Conservation (phyloP, 2,113 vertebrate species). For the Calyptomena viridis region DNA sequence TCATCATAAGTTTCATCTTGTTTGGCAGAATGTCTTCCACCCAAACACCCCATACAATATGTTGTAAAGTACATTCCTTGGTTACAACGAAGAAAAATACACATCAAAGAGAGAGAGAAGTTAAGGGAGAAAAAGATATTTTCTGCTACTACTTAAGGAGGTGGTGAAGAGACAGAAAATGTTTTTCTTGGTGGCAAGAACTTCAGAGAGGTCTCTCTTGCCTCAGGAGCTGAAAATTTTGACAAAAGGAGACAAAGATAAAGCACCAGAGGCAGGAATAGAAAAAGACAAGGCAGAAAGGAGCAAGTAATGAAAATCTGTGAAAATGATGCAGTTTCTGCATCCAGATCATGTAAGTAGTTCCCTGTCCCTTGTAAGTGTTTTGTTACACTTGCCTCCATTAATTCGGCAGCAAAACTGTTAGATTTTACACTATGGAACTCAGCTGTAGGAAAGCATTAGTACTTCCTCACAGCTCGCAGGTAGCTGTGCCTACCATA, state of each 20-base stretch:
- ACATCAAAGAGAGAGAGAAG: neutral
- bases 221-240: neutral
- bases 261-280: neutral
- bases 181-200: neutral
- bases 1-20: neutral
- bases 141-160: neutral
- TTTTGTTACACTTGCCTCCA: neutral
- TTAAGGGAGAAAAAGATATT: neutral
- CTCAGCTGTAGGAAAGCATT: neutral
- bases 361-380: neutral
- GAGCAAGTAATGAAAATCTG: neutral
- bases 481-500: neutral
- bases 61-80: neutral
- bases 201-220: neutral
- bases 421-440: neutral
- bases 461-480: neutral
- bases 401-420: neutral
- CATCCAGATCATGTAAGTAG: neutral
- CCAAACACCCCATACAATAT: neutral
- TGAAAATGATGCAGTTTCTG: neutral
- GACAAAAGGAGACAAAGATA: neutral
- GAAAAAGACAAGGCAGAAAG: neutral
- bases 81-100: neutral
- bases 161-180: neutral
- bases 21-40: neutral